These are phyloP conservation scores for Enoplolaimus lenunculus DNA, from an alignment of 2,888 invertebrate species.

Conservation along the genomic window DNA sequence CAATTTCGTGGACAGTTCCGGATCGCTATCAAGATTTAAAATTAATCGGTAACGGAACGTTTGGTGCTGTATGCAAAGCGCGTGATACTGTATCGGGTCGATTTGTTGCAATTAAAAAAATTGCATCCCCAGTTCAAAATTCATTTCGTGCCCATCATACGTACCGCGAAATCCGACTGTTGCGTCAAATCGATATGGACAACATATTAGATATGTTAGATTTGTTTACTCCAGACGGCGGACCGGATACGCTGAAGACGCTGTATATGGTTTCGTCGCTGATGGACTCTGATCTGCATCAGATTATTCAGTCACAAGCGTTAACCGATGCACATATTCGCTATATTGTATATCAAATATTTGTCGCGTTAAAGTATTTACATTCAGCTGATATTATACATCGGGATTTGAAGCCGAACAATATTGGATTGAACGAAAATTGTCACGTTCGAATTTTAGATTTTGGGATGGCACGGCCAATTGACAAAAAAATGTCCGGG, in stretches of 20 bases:
- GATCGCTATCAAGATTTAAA: constrained; percentile 10
- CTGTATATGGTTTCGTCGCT: constrained; percentile 10
- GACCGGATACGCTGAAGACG: neutral
- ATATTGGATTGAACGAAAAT: constrained; percentile 14
- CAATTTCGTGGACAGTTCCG: constrained; percentile 16
- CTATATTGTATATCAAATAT: constrained; percentile 17
- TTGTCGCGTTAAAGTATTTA: constrained; percentile 16
- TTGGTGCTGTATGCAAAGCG: constrained; percentile 8
- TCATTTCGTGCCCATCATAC: constrained; percentile 9
- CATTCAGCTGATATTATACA: constrained; percentile 17
- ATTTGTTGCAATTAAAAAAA: constrained; percentile 16
- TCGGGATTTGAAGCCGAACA: constrained; percentile 17
- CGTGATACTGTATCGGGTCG: neutral
- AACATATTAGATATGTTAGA: constrained; percentile 14
- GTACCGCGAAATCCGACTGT: constrained; percentile 9
- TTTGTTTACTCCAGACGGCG: constrained; percentile 6
- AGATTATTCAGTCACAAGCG: neutral
- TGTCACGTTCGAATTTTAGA: constrained; percentile 16
- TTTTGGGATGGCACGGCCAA: constrained; percentile 15
- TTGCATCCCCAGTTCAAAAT: constrained; percentile 1
- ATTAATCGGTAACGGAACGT: constrained; percentile 15
- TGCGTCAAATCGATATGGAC: constrained; percentile 12
- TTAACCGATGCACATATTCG: constrained; percentile 6
- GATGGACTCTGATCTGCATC: constrained; percentile 14
- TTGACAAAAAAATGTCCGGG: constrained; percentile 11